These are phyloP conservation scores for Cyclophora punctaria DNA, from an alignment of 2,888 invertebrate genomes.

Conservation along the genomic window DNA sequence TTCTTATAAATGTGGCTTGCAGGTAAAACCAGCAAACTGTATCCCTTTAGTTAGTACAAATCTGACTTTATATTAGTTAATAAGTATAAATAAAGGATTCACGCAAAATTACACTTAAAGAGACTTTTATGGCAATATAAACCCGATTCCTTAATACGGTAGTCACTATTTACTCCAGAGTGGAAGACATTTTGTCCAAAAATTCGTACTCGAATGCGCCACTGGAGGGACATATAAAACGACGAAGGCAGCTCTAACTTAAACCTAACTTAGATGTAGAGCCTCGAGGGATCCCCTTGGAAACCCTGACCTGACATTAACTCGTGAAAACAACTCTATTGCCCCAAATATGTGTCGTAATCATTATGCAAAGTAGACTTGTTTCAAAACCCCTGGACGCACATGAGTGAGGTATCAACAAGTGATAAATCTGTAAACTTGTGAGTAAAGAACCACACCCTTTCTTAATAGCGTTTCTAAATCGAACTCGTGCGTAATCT, in stretches of 20 bases:
- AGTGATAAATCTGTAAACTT: background rate
- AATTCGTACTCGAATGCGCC: conserved; percentile 41
- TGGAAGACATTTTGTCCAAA: conserved; percentile 33
- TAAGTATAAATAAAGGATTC: background rate
- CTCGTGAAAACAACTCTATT: conserved; percentile 36
- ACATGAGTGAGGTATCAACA: no score
- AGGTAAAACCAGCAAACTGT: no score
- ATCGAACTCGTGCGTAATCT: no score
- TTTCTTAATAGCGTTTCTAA: no score
- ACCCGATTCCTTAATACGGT: conserved; percentile 11
- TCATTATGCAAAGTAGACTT: conserved; percentile 19
- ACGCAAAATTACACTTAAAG: background rate
- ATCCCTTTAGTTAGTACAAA: no score
- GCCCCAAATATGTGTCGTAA: conserved; percentile 25
- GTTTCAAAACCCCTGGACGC: no score
- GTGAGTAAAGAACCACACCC: no score
- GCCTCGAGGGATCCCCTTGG: conserved; percentile 38
- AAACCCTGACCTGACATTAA: conserved; percentile 44
- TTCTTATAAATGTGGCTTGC: no score
- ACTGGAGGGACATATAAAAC: conserved; percentile 47
- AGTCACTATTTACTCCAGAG: conserved; percentile 26
- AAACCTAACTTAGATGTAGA: conserved; percentile 57
- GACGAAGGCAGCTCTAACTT: conserved; percentile 49
- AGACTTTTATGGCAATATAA: conserved; percentile 9
- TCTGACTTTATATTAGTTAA: no score